Conservation (phyloP, 2,888 invertebrate genomes). For the Elysia crispata region DNA sequence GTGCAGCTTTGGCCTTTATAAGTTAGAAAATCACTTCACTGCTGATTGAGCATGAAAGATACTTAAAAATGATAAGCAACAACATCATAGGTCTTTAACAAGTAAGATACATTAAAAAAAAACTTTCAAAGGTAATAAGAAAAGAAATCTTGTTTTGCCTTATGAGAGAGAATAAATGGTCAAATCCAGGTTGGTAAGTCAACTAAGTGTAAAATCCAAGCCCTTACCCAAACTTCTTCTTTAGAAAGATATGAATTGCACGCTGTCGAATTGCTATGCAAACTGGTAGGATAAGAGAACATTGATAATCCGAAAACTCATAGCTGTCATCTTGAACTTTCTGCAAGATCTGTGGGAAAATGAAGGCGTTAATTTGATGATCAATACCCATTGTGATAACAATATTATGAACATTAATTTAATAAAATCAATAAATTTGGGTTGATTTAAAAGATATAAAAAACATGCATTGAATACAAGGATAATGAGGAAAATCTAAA, state of each 20-base stretch:
- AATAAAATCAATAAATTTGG: too few species aligned
- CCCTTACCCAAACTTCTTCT: conserved; percentile 64
- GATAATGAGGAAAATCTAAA: too few species aligned
- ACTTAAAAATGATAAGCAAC: too few species aligned
- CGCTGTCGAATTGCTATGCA: conserved; percentile 65
- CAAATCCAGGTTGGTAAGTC: neutral
- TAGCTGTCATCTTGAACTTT: conserved; percentile 57
- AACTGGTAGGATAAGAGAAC: conserved; percentile 67
- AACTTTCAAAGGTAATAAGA: neutral
- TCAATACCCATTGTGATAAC: too few species aligned
- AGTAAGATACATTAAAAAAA: neutral
- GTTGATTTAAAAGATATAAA: too few species aligned
- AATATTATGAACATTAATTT: too few species aligned
- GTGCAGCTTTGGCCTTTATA: too few species aligned
- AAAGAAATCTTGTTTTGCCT: neutral
- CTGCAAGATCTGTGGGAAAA: conserved; percentile 56
- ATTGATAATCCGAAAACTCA: conserved; percentile 61
- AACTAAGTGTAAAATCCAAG: neutral
- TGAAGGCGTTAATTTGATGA: neutral
- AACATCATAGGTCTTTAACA: too few species aligned
- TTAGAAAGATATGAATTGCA: conserved; percentile 57
- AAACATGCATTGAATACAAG: too few species aligned
- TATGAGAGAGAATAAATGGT: neutral
- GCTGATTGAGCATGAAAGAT: too few species aligned
- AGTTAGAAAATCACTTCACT: too few species aligned